Conservation (phyloP, 2,113 vertebrate species). For the Pomatorhinus ruficollis region DNA sequence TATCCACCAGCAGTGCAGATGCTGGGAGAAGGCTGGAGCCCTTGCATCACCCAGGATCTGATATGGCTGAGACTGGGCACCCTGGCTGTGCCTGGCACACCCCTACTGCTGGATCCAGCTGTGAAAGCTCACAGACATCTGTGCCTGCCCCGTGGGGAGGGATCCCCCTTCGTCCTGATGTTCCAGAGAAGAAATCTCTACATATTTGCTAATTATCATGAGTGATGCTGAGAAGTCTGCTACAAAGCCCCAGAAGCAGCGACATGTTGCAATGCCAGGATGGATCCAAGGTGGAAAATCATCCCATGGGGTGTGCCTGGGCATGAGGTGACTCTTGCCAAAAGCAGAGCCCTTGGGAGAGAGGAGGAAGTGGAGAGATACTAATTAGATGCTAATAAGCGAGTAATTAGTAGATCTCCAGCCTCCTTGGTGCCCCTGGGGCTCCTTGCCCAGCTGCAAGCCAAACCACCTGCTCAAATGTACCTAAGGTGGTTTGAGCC, state of each 20-base stretch:
- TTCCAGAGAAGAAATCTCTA: background rate
- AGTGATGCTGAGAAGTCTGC: background rate
- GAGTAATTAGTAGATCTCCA: background rate
- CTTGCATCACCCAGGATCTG: background rate
- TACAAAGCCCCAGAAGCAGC: background rate
- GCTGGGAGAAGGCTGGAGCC: background rate
- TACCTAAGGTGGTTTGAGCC: background rate
- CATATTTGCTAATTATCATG: background rate
- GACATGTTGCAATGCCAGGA: accelerated
- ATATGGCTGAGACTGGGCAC: background rate
- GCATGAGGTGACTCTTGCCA: background rate
- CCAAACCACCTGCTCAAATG: background rate
- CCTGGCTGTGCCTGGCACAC: background rate
- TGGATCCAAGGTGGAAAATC: background rate
- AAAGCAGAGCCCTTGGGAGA: background rate
- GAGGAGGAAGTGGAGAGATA: background rate
- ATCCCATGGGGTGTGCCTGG: background rate
- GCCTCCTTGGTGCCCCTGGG: background rate
- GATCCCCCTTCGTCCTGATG: background rate
- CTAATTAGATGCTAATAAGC: background rate
- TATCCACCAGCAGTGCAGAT: background rate
- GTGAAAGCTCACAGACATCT: background rate
- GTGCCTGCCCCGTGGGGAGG: background rate
- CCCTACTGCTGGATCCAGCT: background rate
- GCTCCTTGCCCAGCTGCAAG: background rate